These are phyloP conservation scores for Bursaphelenchus okinawaensis DNA, from an alignment of 2,888 invertebrate species.

Conservation along the genomic window DNA sequence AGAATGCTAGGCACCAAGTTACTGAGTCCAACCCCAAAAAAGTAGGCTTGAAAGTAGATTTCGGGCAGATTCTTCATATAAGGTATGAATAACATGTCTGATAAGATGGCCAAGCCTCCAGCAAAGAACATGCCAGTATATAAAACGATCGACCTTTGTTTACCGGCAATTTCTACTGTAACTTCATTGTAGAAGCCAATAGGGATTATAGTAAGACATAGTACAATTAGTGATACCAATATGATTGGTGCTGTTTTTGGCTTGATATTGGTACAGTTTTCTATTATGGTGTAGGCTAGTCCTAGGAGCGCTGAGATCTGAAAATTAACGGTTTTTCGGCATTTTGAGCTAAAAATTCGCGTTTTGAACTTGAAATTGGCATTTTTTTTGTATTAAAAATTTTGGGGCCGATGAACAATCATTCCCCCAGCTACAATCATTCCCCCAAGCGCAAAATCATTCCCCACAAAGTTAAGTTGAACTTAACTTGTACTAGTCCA, in stretches of 20 bases:
- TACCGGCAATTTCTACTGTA: neutral
- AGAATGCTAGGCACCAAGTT: neutral
- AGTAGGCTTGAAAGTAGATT: conserved; percentile 3
- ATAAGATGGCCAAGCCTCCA: neutral
- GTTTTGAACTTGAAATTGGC: too few relatives aligned
- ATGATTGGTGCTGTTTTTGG: neutral
- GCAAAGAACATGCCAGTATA: neutral
- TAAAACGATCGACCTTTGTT: neutral
- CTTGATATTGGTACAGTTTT: neutral
- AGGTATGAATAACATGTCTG: neutral
- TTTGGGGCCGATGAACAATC: too few relatives aligned
- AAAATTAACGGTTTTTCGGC: too few relatives aligned
- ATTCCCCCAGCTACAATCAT: too few relatives aligned
- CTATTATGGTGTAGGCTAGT: conserved; percentile 1
- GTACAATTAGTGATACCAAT: neutral
- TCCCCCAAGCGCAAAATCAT: too few relatives aligned
- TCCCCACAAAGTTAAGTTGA: too few relatives aligned
- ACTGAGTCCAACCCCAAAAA: neutral
- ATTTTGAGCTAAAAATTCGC: too few relatives aligned
- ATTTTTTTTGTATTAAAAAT: too few relatives aligned
- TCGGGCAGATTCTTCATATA: neutral
- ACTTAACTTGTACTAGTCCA: too few relatives aligned
- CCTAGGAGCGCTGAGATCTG: neutral
- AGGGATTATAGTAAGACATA: neutral
- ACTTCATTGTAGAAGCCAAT: neutral